Percentiles rank a stretch among this genome's conserved stretches.
Evolutionary conservation across 2,888 invertebrate genomes (phyloP).

Genomic region (Xylota sylvarum): DNA sequence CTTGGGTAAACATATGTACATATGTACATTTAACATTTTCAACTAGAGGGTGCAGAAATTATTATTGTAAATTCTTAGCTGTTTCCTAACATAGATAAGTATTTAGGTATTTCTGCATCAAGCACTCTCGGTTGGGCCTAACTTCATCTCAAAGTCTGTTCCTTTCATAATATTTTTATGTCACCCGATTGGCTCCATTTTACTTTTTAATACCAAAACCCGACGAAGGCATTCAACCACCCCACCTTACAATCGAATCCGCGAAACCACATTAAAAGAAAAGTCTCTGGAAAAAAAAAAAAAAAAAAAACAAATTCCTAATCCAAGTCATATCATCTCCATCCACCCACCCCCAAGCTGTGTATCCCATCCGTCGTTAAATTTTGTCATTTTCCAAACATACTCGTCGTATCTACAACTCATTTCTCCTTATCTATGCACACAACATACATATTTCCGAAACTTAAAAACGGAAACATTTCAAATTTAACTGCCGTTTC

Average conservation of each 20-base stretch:
- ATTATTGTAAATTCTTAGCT: too few species aligned
- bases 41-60: too few species aligned
- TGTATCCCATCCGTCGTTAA: slow-evolving; percentile 53
- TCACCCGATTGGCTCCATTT: slow-evolving; percentile 1
- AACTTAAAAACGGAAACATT: slow-evolving; percentile 67
- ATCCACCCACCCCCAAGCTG: slow-evolving; percentile 1
- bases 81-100: too few species aligned
- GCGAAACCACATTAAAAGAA: slow-evolving; percentile 41
- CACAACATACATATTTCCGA: slow-evolving; percentile 41
- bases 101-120: too few species aligned
- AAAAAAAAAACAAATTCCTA: slow-evolving; percentile 3
- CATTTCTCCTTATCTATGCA: slow-evolving; percentile 76
- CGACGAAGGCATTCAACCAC: neutral
- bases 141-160: too few species aligned
- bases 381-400: slow-evolving; percentile 54
- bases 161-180: neutral
- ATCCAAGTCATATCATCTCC: slow-evolving; percentile 42
- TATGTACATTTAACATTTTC: too few species aligned
- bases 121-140: too few species aligned
- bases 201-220: neutral
- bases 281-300: neutral
- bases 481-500: slow-evolving; percentile 74
- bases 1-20: too few species aligned
- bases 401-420: slow-evolving; percentile 70
- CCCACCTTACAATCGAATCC: neutral